Conservation (phyloP, 2,113 vertebrate species). For the Otis tarda region DNA sequence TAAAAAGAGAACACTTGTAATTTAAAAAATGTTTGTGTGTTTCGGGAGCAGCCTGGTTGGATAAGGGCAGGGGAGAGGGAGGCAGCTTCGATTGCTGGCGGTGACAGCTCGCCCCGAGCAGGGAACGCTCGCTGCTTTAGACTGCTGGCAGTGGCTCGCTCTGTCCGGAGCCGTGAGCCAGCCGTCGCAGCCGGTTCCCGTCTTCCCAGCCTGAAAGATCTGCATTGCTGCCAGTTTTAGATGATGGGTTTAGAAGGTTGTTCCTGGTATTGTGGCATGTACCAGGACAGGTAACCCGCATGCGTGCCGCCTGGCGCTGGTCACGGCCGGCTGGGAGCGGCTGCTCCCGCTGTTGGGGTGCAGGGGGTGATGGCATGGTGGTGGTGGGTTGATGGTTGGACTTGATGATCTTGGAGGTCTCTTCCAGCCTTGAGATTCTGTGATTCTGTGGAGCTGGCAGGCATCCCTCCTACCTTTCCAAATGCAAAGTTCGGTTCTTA, state of each 20-base stretch:
- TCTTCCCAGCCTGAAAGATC: not conserved
- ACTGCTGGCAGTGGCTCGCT: not conserved
- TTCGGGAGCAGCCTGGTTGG: not conserved
- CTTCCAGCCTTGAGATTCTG: too few relatives aligned
- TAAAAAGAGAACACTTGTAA: not conserved
- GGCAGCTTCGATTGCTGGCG: rapidly evolving
- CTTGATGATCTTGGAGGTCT: too few relatives aligned
- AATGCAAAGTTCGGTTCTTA: not conserved
- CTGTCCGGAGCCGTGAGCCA: rapidly evolving
- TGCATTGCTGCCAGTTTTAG: not conserved
- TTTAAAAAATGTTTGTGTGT: rapidly evolving
- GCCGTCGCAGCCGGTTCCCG: not conserved
- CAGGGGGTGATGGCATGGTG: not conserved
- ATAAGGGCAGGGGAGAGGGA: not conserved
- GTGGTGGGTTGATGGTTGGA: too few relatives aligned
- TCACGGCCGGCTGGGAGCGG: not conserved
- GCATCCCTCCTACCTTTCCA: not conserved
- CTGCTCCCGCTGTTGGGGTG: rapidly evolving
- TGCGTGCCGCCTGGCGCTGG: not conserved
- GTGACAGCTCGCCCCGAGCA: rapidly evolving
- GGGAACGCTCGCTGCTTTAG: not conserved
- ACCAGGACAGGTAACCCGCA: not conserved
- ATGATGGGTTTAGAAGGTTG: not conserved
- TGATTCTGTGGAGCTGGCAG: too few relatives aligned
- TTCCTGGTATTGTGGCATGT: not conserved